Evolutionary conservation across 2,113 vertebrate species (phyloP).

Genomic region (Hydrochoerus hydrochaeris): DNA sequence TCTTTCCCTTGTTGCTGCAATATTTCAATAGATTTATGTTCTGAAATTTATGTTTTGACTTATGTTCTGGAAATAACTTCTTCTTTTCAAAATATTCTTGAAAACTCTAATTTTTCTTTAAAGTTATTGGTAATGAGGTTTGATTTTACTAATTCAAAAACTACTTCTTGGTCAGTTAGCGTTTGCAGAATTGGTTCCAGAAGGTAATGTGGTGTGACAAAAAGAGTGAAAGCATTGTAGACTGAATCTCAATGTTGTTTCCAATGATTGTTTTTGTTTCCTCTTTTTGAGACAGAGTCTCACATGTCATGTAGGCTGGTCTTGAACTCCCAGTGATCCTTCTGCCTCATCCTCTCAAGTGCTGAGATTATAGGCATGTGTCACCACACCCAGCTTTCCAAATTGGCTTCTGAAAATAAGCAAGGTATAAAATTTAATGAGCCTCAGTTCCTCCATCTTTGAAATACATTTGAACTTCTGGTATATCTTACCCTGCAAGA

Average conservation of each 20-base stretch:
- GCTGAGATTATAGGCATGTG: neutral
- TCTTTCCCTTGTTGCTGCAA: neutral
- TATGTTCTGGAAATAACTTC: neutral
- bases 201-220: too few species aligned
- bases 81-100: conserved; percentile 35
- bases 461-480: neutral
- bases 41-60: neutral
- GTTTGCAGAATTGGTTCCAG: neutral
- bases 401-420: neutral
- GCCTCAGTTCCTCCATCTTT: neutral
- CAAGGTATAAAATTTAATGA: neutral
- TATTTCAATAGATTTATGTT: neutral
- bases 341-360: neutral
- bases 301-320: neutral
- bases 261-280: neutral
- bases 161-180: neutral
- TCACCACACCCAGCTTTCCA: neutral
- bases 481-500: neutral
- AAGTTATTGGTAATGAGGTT: neutral
- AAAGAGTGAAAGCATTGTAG: neutral
- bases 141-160: conserved; percentile 9
- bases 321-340: neutral
- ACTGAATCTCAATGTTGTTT: neutral
- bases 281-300: neutral
- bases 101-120: neutral